Percentiles rank a stretch among this genome's conserved stretches.
phyloP scores from a whole-genome alignment of 1,140 invertebrate species.

The Drosophila kepulauana region DNA sequence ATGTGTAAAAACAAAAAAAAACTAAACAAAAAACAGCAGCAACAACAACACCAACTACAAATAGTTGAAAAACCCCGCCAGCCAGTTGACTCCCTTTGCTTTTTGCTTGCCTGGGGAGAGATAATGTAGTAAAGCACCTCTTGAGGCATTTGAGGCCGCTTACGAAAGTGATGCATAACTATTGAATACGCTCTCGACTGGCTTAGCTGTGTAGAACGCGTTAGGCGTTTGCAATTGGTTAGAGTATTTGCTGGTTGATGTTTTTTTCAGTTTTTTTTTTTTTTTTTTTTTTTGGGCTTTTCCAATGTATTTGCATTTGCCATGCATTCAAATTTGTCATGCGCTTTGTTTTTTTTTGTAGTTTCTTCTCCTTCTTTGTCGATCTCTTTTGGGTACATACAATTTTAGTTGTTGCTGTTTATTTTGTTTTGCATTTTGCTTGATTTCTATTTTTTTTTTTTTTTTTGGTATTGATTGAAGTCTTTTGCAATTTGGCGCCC shows the following conservation, averaged over 20 bases:
- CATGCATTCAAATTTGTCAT: slow-evolving; percentile 55
- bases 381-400: slow-evolving; percentile 22
- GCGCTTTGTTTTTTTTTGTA: slow-evolving; percentile 16
- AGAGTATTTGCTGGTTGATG: slow-evolving; percentile 8
- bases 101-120: background rate
- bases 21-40: background rate
- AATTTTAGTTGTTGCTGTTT: slow-evolving; percentile 4
- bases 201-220: background rate
- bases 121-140: slow-evolving; percentile 20
- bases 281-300: slow-evolving; percentile 16
- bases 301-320: slow-evolving; percentile 26
- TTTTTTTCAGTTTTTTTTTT: background rate
- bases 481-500: slow-evolving; percentile 31
- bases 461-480: slow-evolving; percentile 2
- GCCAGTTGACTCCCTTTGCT: background rate
- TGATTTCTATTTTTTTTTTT: slow-evolving; percentile 13
- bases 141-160: slow-evolving; percentile 2
- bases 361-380: slow-evolving; percentile 20
- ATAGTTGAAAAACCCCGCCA: background rate
- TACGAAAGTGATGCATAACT: slow-evolving; percentile 2
- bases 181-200: slow-evolving; percentile 7
- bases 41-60: background rate
- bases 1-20: slow-evolving; percentile 7
- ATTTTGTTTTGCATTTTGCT: slow-evolving; percentile 12
- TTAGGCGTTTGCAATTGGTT: background rate